Base-by-base conservation (phyloP, 2,888 invertebrate species). In the Anthrax anthrax region DNA sequence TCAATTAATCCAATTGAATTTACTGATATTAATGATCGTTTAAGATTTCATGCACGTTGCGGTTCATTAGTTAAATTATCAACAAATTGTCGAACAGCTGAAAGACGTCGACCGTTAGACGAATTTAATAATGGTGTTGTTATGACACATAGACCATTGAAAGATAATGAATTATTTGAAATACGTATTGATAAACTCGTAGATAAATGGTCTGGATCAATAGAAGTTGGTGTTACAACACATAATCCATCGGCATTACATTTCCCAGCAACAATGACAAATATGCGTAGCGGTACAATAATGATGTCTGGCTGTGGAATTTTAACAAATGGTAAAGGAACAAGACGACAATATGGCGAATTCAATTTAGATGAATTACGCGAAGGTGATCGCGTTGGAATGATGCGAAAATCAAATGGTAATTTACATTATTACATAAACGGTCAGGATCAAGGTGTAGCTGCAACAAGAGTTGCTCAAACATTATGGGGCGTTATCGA, bases 261-360 rank as follows among this genome's bases (percentile, higher is more conserved):
- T 50, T 94, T 94, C 65, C 96, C 95, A 3, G 90, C 94, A 1
- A 96, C 95, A 2, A 94, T 96, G 92, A 95, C 95, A 0, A 95
- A 95, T 64, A 87, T 95, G 86, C 79, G 91, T 47, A 80, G 83
- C 19, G 82, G 92, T 10, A 90, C 89, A 1, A 86, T 88, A 32
- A 90, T 90, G 86, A 94, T 96, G 94, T 94, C 94, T 17, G 95
- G 95, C 0, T 90, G 90, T 70, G 95, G 94, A 47, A 91, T 96
- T 56, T 72, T 95, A n/a, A 84, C 91, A 3, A 95, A 95, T 64
- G 95, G 95, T 1, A 92, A 94, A 65, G 94, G 94, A 6, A 91
- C 89, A 2, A 78, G 88, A 52, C 75, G 90, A 50, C 92, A 94
- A 64, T 95, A 95, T 62, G 92, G 94, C 1, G 81, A 85, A 59